Evolutionary conservation across 2,888 invertebrate genomes (phyloP), one percentile per base, ranked within the genome.

Genomic region (Hydroisotoma schaefferi): DNA sequence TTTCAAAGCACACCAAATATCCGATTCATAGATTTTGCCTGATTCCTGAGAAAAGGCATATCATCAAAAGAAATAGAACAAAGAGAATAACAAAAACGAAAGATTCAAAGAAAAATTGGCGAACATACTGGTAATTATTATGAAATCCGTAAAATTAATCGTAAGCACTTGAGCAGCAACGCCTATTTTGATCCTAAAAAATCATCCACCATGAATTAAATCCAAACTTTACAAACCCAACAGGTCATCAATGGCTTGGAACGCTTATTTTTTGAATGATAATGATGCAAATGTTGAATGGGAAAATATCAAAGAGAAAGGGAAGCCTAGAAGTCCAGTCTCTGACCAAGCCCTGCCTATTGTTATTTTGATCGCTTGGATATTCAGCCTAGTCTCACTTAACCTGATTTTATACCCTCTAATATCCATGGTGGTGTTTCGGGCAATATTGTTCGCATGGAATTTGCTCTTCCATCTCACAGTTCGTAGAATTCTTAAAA

Each of bases 241-340:
- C n/a, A n/a, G 52, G 52, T 53, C 53, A 2, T 10, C 8, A 15
- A 4, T 25, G n/a, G 33, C 28, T 3, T 53, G 53, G 53, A 22
- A 25, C 43, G 27, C 40, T 12, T 40, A 40, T 25, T 53, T n/a
- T 20, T 38, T 40, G 4, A 43, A 53, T 10, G 37, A 53, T 20
- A 43, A 37, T n/a, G 40, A 53, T 6, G 43, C 22, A n/a, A 3
- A 22, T 37, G 4, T 23, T 3, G 26, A 12, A 5, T 53, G 53
- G 53, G 53, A 53, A 40, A 26, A 15, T n/a, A 20, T 18, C 6
- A 38, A 26, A 18, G 53, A 53, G n/a, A 23, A 53, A 25, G 10
- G 22, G 3, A 27, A 37, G 6, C 40, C 23, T 2, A 38, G 18
- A 4, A 12, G 12, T 37, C 38, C 22, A 4, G 15, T 18, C 25